phyloP scores from a whole-genome alignment of 2,888 invertebrate genomes.

The Parelbella ahira region DNA sequence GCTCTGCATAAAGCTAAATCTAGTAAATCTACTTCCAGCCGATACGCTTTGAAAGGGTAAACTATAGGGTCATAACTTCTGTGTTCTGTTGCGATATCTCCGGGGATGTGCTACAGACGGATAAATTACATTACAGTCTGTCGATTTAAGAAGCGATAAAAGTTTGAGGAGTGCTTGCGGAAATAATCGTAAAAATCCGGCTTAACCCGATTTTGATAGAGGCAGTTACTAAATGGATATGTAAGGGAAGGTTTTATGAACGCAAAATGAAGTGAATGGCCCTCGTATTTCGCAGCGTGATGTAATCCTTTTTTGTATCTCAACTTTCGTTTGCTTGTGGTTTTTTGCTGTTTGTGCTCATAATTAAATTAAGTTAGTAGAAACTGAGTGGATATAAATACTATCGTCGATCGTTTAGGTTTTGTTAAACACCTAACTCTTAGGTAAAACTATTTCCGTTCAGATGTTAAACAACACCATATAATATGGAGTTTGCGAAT shows the following conservation, averaged over 20 bases:
- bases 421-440: too few relatives aligned
- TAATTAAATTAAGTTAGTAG: too few relatives aligned
- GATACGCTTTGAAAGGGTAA: conserved; percentile 47
- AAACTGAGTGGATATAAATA: too few relatives aligned
- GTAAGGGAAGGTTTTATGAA: conserved; percentile 30
- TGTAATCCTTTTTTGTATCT: too few relatives aligned
- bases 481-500: too few relatives aligned
- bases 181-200: conserved; percentile 35
- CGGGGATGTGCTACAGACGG: conserved; percentile 38
- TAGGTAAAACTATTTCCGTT: too few relatives aligned
- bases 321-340: too few relatives aligned
- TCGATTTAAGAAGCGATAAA: conserved; percentile 48
- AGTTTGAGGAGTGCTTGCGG: conserved; percentile 43
- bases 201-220: conserved; percentile 30
- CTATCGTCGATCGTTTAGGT: too few relatives aligned
- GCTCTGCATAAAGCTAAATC: conserved; percentile 46
- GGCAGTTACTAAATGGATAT: conserved; percentile 29
- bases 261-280: conserved; percentile 14
- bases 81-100: conserved; percentile 44
- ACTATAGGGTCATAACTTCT: conserved; percentile 48
- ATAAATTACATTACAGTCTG: conserved; percentile 47
- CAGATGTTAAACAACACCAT: too few relatives aligned
- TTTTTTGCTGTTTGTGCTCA: too few relatives aligned
- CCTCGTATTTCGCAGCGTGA: too few relatives aligned
- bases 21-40: conserved; percentile 44